Conservation (phyloP, 2,888 invertebrate genomes). For the Drosophila leonis region DNA sequence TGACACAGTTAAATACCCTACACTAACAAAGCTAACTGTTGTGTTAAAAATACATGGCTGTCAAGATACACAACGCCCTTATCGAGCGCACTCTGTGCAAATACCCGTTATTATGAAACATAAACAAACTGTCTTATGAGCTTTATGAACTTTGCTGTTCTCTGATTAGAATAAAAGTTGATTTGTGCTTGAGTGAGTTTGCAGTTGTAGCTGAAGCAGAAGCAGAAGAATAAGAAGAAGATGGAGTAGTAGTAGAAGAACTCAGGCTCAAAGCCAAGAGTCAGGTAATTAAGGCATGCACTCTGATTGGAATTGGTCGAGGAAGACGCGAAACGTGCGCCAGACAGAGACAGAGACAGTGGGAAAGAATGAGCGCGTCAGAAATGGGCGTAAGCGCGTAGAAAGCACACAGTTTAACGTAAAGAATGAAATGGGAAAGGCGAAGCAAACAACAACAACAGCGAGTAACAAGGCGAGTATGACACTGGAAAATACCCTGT, state of each 20-base stretch:
- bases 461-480: not conserved
- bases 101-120: conserved; percentile 64
- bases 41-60: conserved; percentile 40
- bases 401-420: conserved; percentile 38
- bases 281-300: conserved; percentile 39
- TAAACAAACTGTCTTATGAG: conserved; percentile 62
- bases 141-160: conserved; percentile 36
- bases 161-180: conserved; percentile 42
- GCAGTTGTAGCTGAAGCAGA: not conserved
- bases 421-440: conserved; percentile 46
- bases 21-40: not conserved
- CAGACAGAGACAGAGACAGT: not conserved
- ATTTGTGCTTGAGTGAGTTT: conserved; percentile 6
- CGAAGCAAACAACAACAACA: conserved; percentile 29
- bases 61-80: conserved; percentile 61
- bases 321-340: not conserved
- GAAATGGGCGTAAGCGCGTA: conserved; percentile 44
- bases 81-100: conserved; percentile 47
- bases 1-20: not conserved
- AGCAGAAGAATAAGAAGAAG: not conserved
- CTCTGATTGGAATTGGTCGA: conserved; percentile 27
- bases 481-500: not conserved
- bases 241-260: not conserved
- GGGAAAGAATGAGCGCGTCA: conserved; percentile 7
- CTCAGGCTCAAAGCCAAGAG: conserved; percentile 57